Evolutionary conservation across 2,888 invertebrate species (phyloP), one percentile per base, ranked within the genome.

Genomic region (Hypolimnas misippus): DNA sequence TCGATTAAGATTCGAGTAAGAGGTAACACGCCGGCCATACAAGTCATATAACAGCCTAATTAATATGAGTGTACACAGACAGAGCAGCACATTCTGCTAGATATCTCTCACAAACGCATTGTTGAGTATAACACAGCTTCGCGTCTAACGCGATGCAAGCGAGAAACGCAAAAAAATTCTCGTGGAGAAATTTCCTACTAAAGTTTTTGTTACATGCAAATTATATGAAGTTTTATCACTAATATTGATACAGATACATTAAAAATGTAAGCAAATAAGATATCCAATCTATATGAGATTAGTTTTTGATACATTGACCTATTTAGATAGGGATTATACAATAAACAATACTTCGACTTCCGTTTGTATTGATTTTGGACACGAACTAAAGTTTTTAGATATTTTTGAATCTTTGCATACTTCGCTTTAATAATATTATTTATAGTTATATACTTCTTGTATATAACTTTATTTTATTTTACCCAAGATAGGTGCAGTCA

Each of bases 121-220:
- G 42, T 42, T 42, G 17, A 7, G 42, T 16, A n/a, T n/a, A n/a
- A n/a, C n/a, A n/a, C n/a, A n/a, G n/a, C n/a, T n/a, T n/a, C n/a
- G 10, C 10, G 17, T 42, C 80, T 81, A 84, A 81, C 82, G 81
- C 79, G 81, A 82, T 79, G 78, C 79, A 79, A 82, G 78, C 83
- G 78, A 83, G 82, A 83, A 82, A 76, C 70, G 79, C 80, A n/a
- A 84, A 85, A 86, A 87, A 85, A 75, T 75, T 73, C 74, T 54
- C 76, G 79, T 76, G 73, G 85, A 85, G 86, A 87, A 87, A 86
- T 86, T 86, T 81, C 77, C 84, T 76, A 74, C 72, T 77, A 75
- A 75, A 75, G 78, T 84, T 84, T 84, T 85, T 84, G 78, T 77
- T 78, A 79, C 78, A 81, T 82, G 81, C 78, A 79, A 79, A 82